Evolutionary conservation across 2,797 vertebrate species (phyloP).

Genomic region (Falco rusticolus): DNA sequence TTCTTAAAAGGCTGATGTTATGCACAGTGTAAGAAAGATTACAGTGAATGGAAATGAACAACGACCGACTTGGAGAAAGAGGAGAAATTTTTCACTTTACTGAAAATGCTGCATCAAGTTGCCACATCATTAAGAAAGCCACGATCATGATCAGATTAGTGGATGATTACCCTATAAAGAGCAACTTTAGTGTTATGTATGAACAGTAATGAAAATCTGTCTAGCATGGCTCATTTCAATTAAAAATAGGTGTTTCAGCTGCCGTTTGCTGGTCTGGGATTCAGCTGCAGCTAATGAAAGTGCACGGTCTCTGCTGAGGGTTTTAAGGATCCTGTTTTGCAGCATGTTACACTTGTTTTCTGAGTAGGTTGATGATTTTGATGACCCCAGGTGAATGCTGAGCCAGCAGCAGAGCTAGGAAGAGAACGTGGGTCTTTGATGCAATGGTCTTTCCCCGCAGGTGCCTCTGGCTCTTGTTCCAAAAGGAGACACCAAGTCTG

Average conservation of each 20-base stretch:
- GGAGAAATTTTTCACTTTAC: background rate
- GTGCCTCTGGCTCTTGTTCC: background rate
- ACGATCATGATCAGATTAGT: background rate
- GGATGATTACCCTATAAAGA: background rate
- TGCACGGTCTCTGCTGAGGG: background rate
- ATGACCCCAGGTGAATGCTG: background rate
- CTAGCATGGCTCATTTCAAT: background rate
- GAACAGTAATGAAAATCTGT: background rate
- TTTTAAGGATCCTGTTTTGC: background rate
- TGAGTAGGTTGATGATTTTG: background rate
- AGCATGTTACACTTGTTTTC: background rate
- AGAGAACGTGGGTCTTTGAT: background rate
- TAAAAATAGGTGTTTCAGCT: slow-evolving; percentile 28
- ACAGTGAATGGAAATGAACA: background rate
- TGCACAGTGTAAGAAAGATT: background rate
- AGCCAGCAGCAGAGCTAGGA: background rate
- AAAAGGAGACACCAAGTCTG: background rate
- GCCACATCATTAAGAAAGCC: background rate
- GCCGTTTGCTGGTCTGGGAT: background rate
- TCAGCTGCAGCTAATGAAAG: background rate
- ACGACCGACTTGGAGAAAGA: background rate
- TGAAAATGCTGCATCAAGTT: background rate
- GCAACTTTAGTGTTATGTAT: background rate
- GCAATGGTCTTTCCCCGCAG: background rate
- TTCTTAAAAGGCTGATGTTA: background rate